These are phyloP conservation scores for Chirona hameri DNA, from an alignment of 2,888 invertebrate species.

Conservation along the genomic window DNA sequence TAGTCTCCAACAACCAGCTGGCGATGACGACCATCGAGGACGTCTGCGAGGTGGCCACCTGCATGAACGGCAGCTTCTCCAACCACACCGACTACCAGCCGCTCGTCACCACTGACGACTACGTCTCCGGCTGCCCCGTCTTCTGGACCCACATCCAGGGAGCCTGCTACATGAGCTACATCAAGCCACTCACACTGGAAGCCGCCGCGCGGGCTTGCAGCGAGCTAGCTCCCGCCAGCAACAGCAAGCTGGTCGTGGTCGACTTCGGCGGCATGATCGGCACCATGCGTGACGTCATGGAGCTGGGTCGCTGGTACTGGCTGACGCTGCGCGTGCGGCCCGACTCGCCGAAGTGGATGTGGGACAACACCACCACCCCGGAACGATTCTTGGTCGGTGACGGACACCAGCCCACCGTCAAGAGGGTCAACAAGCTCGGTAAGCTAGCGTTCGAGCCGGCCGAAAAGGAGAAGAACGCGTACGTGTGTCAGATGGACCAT, in stretches of 20 bases:
- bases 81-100: neutral
- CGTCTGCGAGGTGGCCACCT: slow-evolving; percentile 1
- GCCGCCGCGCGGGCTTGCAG: neutral
- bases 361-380: slow-evolving; percentile 7
- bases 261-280: neutral
- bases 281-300: slow-evolving; percentile 23
- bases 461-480: neutral
- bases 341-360: neutral
- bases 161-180: neutral
- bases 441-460: slow-evolving; percentile 5
- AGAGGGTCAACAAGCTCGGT: neutral
- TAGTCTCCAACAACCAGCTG: neutral
- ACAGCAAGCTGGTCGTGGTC: neutral
- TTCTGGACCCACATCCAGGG: neutral
- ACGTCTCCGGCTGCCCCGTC: slow-evolving; percentile 2
- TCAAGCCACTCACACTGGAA: neutral
- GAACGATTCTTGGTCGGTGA: slow-evolving; percentile 23
- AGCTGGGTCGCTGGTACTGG: slow-evolving; percentile 28
- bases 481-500: slow-evolving; percentile 27
- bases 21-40: neutral
- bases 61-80: neutral
- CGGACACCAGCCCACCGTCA: neutral
- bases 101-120: neutral
- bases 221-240: neutral
- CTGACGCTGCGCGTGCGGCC: neutral